Evolutionary conservation across 2,797 vertebrate genomes (phyloP).

Genomic region (Erithacus rubecula): DNA sequence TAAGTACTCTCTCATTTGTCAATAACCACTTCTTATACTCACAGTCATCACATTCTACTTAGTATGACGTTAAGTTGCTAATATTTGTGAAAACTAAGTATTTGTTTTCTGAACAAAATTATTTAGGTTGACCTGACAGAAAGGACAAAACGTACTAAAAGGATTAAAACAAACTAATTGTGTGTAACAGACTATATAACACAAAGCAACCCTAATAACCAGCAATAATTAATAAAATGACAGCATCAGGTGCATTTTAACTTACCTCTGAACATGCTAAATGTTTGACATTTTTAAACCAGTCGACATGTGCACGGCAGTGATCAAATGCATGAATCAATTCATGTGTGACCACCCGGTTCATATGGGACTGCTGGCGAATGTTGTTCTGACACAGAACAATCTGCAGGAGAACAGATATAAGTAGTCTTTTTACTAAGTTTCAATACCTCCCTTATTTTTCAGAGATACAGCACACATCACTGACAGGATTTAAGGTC

Average conservation of each 20-base stretch:
- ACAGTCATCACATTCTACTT: not conserved
- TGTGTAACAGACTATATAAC: not conserved
- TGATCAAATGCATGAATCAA: constrained; percentile 97
- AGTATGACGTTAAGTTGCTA: not conserved
- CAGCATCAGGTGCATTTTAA: not conserved
- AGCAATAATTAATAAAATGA: not conserved
- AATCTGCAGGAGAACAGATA: constrained; percentile 78
- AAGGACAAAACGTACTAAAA: not conserved
- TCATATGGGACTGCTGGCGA: constrained; percentile 90
- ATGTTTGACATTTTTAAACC: constrained; percentile 90
- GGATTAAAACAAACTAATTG: not conserved
- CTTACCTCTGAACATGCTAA: constrained; percentile 96
- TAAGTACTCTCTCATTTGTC: not conserved
- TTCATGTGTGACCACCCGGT: constrained; percentile 91
- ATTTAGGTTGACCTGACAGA: not conserved
- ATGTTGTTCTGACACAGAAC: constrained; percentile 99
- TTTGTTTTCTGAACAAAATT: not conserved
- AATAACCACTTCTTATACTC: not conserved
- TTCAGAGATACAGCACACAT: not conserved
- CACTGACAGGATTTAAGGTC: not conserved
- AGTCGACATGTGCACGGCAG: constrained; percentile 92
- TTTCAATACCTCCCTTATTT: not conserved
- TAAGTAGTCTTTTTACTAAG: not conserved
- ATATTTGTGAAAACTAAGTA: not conserved
- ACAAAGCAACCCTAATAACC: not conserved